Evolutionary conservation across 1,140 invertebrate genomes (phyloP).

Genomic region (Saxidomus purpurata): DNA sequence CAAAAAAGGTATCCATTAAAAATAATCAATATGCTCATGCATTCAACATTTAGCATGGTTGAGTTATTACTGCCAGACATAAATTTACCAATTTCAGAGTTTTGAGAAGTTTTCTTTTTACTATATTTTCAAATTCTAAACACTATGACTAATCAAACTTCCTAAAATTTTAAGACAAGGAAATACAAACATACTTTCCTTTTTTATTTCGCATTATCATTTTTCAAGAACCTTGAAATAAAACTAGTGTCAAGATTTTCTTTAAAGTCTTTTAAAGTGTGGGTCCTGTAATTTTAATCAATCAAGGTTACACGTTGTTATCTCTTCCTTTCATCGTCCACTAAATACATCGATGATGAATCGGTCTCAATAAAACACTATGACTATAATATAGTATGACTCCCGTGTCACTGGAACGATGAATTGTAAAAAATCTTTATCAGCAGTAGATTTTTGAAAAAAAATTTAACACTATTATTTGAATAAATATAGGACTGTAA

Average conservation of each 20-base stretch:
- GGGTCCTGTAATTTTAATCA: background rate
- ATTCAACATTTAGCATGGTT: no score
- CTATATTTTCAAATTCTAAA: no score
- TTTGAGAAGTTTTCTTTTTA: no score
- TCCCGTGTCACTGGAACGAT: background rate
- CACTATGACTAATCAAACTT: no score
- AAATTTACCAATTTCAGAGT: no score
- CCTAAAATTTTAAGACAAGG: no score
- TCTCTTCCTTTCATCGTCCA: conserved; percentile 23
- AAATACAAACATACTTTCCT: no score
- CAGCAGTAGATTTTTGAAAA: background rate
- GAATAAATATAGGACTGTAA: background rate
- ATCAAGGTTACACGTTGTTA: conserved; percentile 32
- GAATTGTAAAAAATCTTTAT: background rate
- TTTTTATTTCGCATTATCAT: no score
- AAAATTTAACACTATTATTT: background rate
- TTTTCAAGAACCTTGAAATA: no score
- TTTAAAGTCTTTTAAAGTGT: background rate
- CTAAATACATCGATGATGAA: background rate
- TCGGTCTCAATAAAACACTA: conserved; percentile 10
- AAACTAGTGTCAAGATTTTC: conserved; percentile 22
- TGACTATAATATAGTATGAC: background rate
- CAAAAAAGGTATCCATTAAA: no score
- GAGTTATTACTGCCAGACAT: background rate
- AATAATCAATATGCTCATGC: no score